phyloP scores from a whole-genome alignment of 2,113 vertebrate genomes.

The Tyto alba region DNA sequence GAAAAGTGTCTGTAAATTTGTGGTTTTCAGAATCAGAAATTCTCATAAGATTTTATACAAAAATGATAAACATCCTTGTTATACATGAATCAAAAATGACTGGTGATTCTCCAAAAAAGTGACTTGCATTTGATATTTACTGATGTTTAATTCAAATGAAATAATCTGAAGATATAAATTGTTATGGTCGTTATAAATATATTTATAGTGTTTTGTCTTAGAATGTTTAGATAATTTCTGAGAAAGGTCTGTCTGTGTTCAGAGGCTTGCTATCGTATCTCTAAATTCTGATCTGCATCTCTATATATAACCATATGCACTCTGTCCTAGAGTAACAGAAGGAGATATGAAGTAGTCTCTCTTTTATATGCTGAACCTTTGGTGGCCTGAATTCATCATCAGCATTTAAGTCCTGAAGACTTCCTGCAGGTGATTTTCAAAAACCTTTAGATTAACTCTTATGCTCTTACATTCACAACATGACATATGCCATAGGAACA shows the following conservation, averaged over 20 bases:
- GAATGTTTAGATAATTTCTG: not conserved
- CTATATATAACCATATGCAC: not conserved
- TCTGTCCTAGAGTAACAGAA: not conserved
- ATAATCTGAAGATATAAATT: not conserved
- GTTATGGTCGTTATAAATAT: not conserved
- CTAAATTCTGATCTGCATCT: not conserved
- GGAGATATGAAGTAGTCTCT: not conserved
- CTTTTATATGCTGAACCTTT: not conserved
- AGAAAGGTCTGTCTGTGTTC: not conserved
- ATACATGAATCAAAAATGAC: not conserved
- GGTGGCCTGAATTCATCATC: not conserved
- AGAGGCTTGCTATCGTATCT: not conserved
- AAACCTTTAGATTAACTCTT: not conserved
- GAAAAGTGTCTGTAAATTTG: not conserved
- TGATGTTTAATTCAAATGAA: not conserved
- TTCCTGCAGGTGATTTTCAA: not conserved
- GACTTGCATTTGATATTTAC: not conserved
- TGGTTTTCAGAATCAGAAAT: not conserved
- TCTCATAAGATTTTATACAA: not conserved
- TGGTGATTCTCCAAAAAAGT: fast-evolving
- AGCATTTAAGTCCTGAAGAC: not conserved
- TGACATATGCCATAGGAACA: not conserved
- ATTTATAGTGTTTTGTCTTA: not conserved
- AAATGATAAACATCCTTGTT: not conserved
- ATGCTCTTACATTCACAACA: not conserved